Base-by-base conservation (phyloP, 2,113 vertebrate genomes). In the Strix aluco region DNA sequence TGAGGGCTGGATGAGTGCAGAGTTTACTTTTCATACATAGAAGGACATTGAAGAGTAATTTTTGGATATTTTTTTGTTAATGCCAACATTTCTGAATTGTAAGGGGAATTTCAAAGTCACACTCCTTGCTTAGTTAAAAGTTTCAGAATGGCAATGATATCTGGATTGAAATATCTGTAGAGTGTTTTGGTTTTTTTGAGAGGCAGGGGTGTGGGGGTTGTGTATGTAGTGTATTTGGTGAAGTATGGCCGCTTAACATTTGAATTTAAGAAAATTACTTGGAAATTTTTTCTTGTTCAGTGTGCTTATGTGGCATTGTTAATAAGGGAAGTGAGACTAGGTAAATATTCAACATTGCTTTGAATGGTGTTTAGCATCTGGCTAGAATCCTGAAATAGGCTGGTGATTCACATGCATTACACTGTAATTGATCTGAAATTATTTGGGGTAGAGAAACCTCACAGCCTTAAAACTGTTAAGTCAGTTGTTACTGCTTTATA, bases 141-240 rank as follows among this genome's bases (percentile, higher is more conserved):
- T 57, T 84, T 69, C 62, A 75, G 44, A 93, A 36, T 27, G 10
- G 18, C n/a, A 66, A 1, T 70, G 6, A 30, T 34, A 32, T 51
- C 42, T 75, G 20, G 6, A 27, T 40, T 70, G 46, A 78, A 73
- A n/a, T 58, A n/a, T 23, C 16, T 67, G 4, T 51, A 11, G 49
- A 9, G 4, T 1, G 34, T 55, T 95, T 82, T 67, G 47, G 4
- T 2, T 34, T 40, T 85, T 63, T 54, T 83, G 70, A 46, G 57
- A 44, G 30, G 6, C 46, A 47, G 0, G 2, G 6, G 10, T 2
- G 7, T 22, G 22, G 2, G 40, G 23, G 6, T 54, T 29, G 3
- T 54, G 9, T 42, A 32, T 52, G 20, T 59, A 47, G 21, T 21
- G 11, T 55, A 13, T 70, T 62, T 75, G 29, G 26, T 66, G 30